These are phyloP conservation scores for Ovibos moschatus DNA, from an alignment of 2,113 vertebrate species.

Conservation along the genomic window DNA sequence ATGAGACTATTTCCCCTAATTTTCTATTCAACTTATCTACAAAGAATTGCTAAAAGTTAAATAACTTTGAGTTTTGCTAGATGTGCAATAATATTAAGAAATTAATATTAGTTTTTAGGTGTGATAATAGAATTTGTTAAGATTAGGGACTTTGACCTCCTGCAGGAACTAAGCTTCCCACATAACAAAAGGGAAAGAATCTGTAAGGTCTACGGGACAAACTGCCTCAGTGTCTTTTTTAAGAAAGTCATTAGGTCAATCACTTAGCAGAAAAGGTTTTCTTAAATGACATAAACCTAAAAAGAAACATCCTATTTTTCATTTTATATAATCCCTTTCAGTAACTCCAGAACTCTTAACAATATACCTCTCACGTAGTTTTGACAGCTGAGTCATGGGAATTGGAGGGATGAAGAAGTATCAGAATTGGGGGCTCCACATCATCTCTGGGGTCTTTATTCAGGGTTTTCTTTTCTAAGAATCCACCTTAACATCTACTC, in stretches of 20 bases:
- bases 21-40: neutral
- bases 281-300: neutral
- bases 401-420: neutral
- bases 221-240: neutral
- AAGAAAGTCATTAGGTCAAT: neutral
- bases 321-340: neutral
- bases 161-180: neutral
- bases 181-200: neutral
- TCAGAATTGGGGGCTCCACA: neutral
- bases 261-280: neutral
- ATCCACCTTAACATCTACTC: neutral
- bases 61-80: neutral
- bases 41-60: neutral
- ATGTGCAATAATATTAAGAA: neutral
- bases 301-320: neutral
- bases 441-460: neutral
- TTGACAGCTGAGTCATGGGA: neutral
- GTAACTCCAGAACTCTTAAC: neutral
- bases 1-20: neutral
- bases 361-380: neutral
- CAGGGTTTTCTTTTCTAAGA: neutral
- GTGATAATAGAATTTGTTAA: neutral
- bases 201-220: neutral
- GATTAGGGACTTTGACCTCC: neutral
- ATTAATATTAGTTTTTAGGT: neutral